A percentile compares a stretch with the other conserved stretches of the same genome.
Conservation (phyloP, 2,797 vertebrate genomes). For the Adrianichthys oophorus region DNA sequence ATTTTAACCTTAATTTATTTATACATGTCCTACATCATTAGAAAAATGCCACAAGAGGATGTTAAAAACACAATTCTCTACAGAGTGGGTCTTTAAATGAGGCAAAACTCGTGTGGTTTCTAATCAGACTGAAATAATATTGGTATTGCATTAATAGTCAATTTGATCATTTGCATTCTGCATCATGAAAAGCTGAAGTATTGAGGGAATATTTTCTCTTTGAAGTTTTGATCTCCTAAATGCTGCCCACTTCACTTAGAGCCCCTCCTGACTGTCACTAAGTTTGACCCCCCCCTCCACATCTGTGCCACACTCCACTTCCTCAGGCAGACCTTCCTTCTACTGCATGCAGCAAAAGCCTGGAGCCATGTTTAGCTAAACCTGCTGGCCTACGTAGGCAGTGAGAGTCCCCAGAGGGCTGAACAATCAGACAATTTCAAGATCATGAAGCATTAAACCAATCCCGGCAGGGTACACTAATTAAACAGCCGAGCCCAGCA, state of each 20-base stretch:
- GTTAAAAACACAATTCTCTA: background rate
- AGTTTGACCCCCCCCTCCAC: constrained; percentile 37
- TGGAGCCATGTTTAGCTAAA: constrained; percentile 89
- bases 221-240: no score
- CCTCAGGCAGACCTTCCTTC: constrained; percentile 52
- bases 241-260: constrained; percentile 34
- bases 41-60: background rate
- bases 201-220: background rate
- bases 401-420: constrained; percentile 87
- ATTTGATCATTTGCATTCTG: constrained; percentile 53
- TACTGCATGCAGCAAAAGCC: constrained; percentile 69
- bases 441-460: constrained; percentile 99
- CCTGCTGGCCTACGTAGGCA: constrained; percentile 81
- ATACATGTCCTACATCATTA: no score
- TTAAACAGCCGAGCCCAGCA: constrained; percentile 99
- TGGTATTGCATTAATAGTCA: constrained; percentile 63
- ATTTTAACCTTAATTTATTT: no score
- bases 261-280: constrained; percentile 31
- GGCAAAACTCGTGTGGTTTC: constrained; percentile 26
- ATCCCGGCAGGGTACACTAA: constrained; percentile 99
- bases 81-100: background rate
- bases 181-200: constrained; percentile 35
- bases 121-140: constrained; percentile 61
- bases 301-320: constrained; percentile 35
- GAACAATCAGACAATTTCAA: constrained; percentile 98